Evolutionary conservation across 2,797 vertebrate genomes (phyloP), one percentile per base, ranked within the genome.

Genomic region (Cichlasoma orientale): DNA sequence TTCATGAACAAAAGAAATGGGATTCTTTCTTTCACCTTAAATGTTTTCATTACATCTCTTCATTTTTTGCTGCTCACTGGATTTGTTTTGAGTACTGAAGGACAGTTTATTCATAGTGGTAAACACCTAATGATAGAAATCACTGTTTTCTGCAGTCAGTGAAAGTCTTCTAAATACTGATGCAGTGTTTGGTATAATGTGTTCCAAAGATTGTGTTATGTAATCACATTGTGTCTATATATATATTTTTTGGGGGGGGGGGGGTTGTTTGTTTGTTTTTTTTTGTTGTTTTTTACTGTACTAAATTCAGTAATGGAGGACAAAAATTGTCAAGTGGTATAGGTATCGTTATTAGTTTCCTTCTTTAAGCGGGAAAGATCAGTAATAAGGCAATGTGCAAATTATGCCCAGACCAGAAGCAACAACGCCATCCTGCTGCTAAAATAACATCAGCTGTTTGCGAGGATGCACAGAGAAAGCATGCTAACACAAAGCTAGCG

Each of bases 1-100:
- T 83, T 75, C 52, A 83, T 14, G 74, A 77, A 74, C 13, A 82
- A 86, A 75, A 66, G 21, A 80, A 79, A 80, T 29, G 56, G 52
- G 41, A 72, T 55, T 78, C 59, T 82, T 87, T 84, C 58, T 77
- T 83, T 82, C 55, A 88, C 74, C 70, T 80, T 77, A 81, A 84
- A 88, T 74, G 73, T 72, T 68, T 33, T 72, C 72, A 72, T 63
- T 16, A 53, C 23, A 55, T 80, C 21, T 29, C 14, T 25, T 44
- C 38, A 25, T 63, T 69, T 70, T 33, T 3, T 33, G 29, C 73
- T 57, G 58, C 29, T 79, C 4, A 2, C n/a, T 23, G 25, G 21
- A 50, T 74, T 53, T 4, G 25, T 79, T 86, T 84, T 12, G 66
- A 61, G 11, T 19, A 52, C 18, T 44, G 12, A 74, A 50, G 33